Conservation (phyloP, 2,113 vertebrate genomes). For the Campylomormyrus tamandua region DNA sequence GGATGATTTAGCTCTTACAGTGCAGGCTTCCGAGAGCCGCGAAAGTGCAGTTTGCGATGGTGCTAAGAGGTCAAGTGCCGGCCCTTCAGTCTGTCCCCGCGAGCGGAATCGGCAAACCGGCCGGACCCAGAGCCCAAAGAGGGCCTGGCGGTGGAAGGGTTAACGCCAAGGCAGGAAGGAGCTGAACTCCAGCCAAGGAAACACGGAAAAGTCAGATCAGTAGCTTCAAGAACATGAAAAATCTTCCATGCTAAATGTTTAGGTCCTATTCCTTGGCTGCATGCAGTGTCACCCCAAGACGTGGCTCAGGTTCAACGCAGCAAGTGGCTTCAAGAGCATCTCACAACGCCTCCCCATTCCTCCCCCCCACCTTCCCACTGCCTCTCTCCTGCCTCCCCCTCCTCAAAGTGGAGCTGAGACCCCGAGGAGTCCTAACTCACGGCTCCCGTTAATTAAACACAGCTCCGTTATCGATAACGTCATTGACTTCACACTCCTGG, state of each 20-base stretch:
- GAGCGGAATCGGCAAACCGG: neutral
- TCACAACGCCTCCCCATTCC: neutral
- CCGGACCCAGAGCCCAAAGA: neutral
- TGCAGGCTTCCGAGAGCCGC: neutral
- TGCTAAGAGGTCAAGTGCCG: neutral
- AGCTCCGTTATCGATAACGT: neutral
- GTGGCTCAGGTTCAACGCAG: neutral
- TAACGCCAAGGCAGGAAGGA: neutral
- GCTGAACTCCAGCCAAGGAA: neutral
- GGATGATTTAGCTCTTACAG: neutral
- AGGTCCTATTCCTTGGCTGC: neutral
- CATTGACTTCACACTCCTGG: neutral
- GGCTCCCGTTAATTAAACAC: neutral
- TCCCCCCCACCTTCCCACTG: neutral
- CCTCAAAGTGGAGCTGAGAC: neutral
- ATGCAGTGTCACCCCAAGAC: neutral
- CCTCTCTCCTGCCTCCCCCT: neutral
- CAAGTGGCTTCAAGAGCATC: neutral
- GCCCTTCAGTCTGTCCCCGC: neutral
- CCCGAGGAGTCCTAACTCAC: neutral
- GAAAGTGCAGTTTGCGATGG: neutral
- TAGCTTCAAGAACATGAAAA: neutral
- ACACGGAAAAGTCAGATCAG: neutral
- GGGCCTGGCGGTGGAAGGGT: neutral
- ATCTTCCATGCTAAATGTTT: neutral